Evolutionary conservation across 1,140 invertebrate species (phyloP).

Genomic region (Leptestheria dahalacensis): DNA sequence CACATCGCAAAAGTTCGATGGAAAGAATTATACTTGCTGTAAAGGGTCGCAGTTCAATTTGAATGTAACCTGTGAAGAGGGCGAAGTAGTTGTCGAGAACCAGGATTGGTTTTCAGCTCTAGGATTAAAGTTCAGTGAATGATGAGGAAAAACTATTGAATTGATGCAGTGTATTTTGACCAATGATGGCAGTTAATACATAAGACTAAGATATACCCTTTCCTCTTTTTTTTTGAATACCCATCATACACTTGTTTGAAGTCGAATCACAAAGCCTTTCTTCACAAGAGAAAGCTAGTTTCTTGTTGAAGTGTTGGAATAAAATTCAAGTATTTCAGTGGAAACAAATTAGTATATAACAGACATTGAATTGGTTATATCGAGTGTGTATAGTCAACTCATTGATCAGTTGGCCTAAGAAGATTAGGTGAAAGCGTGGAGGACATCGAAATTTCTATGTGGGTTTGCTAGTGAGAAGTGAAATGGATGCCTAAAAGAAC

Average conservation of each 20-base stretch:
- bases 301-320: not conserved
- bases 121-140: constrained; percentile 10
- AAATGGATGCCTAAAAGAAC: not conserved
- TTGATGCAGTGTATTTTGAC: constrained; percentile 9
- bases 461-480: not conserved
- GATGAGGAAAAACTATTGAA: not conserved
- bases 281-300: not conserved
- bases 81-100: constrained; percentile 7
- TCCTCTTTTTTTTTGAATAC: not conserved
- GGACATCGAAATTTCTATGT: not conserved
- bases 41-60: not conserved
- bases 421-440: not conserved
- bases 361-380: too few relatives aligned
- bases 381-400: too few relatives aligned
- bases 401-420: too few relatives aligned
- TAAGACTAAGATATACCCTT: not conserved
- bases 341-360: too few relatives aligned
- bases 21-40: too few relatives aligned
- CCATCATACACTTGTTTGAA: not conserved
- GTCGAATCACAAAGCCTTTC: not conserved
- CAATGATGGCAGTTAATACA: not conserved
- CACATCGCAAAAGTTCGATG: not conserved
- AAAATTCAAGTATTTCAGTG: too few relatives aligned
- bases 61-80: not conserved
- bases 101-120: constrained; percentile 13